A percentile compares a stretch with the other conserved stretches of the same genome.
Conservation (phyloP, 1,140 invertebrate species). For the Berghia stephanieae region DNA sequence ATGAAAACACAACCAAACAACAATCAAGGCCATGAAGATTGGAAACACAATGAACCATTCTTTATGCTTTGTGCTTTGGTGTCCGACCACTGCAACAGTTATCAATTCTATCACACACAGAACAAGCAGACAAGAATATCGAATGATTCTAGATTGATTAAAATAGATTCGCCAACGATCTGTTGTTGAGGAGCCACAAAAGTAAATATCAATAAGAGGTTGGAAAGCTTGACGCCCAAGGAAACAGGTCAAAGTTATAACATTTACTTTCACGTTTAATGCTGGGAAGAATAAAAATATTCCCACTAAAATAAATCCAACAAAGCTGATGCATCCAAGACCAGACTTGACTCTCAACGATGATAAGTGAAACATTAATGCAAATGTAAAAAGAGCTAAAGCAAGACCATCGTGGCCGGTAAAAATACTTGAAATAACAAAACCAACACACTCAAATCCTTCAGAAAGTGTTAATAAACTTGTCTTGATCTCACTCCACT, state of each 20-base stretch:
- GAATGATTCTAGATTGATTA: constrained; percentile 40
- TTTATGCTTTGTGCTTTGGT: constrained; percentile 55
- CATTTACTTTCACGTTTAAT: constrained; percentile 46
- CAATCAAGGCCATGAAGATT: constrained; percentile 50
- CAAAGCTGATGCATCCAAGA: constrained; percentile 48
- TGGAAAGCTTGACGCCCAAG: constrained; percentile 54
- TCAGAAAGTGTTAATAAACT: constrained; percentile 43
- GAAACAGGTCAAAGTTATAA: constrained; percentile 57
- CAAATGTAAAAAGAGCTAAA: constrained; percentile 48
- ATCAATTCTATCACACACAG: constrained; percentile 50
- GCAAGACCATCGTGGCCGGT: constrained; percentile 45
- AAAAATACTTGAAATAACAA: constrained; percentile 54
- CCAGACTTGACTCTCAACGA: constrained; percentile 60
- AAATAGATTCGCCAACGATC: constrained; percentile 60
- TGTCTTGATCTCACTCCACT: constrained; percentile 41
- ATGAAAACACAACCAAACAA: constrained; percentile 61
- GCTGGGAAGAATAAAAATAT: constrained; percentile 47
- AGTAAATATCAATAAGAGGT: constrained; percentile 59
- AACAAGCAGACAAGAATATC: constrained; percentile 47
- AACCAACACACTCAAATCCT: constrained; percentile 54
- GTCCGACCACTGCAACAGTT: constrained; percentile 46
- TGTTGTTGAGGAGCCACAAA: constrained; percentile 53
- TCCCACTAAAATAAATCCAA: constrained; percentile 44
- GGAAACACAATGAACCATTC: constrained; percentile 65
- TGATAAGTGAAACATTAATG: constrained; percentile 50